These are phyloP conservation scores for Anguilla anguilla DNA, from an alignment of 2,797 vertebrate species.

Conservation along the genomic window DNA sequence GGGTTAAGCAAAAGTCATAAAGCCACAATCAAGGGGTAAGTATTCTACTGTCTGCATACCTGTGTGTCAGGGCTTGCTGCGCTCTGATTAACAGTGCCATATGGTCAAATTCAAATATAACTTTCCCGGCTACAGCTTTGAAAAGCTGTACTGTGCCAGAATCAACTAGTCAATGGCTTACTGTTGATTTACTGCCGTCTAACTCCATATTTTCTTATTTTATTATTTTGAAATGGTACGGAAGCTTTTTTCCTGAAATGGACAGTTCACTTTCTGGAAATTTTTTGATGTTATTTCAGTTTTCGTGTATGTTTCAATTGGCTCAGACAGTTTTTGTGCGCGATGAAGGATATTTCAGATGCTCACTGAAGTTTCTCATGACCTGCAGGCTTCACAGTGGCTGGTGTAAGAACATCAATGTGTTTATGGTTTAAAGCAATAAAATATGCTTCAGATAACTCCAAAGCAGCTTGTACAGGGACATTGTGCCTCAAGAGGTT, in stretches of 20 bases:
- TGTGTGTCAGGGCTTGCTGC: slow-evolving; percentile 42
- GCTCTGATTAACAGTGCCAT: slow-evolving; percentile 34
- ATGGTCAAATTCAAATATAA: slow-evolving; percentile 48
- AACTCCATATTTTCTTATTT: background rate
- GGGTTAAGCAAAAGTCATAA: slow-evolving; percentile 29
- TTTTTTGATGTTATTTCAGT: background rate
- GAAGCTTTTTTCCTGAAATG: background rate
- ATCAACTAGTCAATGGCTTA: background rate
- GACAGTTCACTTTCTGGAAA: background rate
- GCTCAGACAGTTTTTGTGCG: background rate
- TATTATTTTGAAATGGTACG: background rate
- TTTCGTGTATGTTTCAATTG: background rate
- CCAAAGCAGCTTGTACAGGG: background rate
- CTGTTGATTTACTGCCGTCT: background rate
- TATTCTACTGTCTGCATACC: slow-evolving; percentile 14
- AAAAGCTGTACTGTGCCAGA: slow-evolving; percentile 8
- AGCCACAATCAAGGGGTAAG: slow-evolving; percentile 27
- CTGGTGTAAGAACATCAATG: background rate
- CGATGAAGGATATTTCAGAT: background rate
- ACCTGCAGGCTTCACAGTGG: background rate
- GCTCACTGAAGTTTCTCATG: background rate
- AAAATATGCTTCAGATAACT: background rate
- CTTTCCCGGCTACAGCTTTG: slow-evolving; percentile 53
- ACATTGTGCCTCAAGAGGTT: background rate
- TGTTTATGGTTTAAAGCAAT: slow-evolving; percentile 3